Evolutionary conservation across 1,140 invertebrate species (phyloP), one percentile per base, ranked within the genome.

Genomic region (Hycleus phaleratus): DNA sequence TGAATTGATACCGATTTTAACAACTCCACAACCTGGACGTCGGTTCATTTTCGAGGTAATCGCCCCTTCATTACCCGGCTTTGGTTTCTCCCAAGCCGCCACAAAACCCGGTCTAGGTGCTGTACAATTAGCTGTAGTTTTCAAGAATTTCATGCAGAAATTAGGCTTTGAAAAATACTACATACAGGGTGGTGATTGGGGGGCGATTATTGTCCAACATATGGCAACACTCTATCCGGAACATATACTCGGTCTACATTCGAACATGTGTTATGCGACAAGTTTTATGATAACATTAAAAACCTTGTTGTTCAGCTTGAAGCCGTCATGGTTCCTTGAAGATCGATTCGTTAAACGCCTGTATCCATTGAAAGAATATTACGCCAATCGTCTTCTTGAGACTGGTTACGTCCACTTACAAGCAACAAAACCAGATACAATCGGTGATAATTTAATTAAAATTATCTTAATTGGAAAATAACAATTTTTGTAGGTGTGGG

Each of bases 391-490:
- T 0, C 6, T 91, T 0, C 75, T 83, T 64, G 91, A 94, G 73
- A 71, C 71, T 38, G 93, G 92, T 10, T 96, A 95, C 66, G 66
- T 88, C 12, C 88, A 93, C 68, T 72, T 95, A 32, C 93, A 96
- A 75, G 78, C 90, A 1, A 93, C 90, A 0, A 95, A 94, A 73
- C 94, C 94, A 8, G 93, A 96, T 70, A 96, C 93, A 8, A 76
- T 95, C 56, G 91, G 88, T 42, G 10, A 39, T 11, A 9, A 42
- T n/a, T 42, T 10, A 1, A 42, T 42, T 7, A 42, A 42, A 42
- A 42, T 42, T 69, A 72, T 67, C 63, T 52, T 44, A 72, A 74
- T 74, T 48, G 62, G 63, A 68, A 7, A 32, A 46, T 65, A 7
- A 39, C 6, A 7, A 39, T 38, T 6, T 5, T 26, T 73, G 46